A percentile compares a stretch with the other conserved stretches of the same genome.
These are phyloP conservation scores for Glossosoma conforme DNA, from an alignment of 1,140 invertebrate genomes.

Conservation along the genomic window DNA sequence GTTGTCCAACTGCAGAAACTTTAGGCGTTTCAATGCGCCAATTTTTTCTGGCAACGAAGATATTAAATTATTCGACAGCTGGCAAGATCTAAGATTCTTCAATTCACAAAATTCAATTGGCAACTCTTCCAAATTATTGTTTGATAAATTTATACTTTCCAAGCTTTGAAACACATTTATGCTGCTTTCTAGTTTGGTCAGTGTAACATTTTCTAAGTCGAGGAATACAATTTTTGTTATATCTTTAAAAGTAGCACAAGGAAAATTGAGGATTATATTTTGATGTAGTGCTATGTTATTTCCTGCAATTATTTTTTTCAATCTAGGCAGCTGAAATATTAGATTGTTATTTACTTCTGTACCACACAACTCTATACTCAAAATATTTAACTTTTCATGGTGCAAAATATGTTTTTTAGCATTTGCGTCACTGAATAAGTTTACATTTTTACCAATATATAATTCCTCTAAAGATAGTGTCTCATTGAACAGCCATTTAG, in stretches of 20 bases:
- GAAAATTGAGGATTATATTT: neutral
- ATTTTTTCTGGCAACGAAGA: slow-evolving; percentile 4
- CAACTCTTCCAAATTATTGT: slow-evolving; percentile 2
- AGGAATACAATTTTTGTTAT: too few relatives aligned
- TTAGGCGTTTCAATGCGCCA: slow-evolving; percentile 2
- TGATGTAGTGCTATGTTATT: too few relatives aligned
- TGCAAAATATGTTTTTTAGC: too few relatives aligned
- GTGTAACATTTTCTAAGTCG: too few relatives aligned
- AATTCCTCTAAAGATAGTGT: neutral
- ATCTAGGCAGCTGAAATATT: too few relatives aligned
- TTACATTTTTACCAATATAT: neutral
- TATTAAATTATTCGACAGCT: slow-evolving; percentile 16
- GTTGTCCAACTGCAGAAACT: slow-evolving; percentile 10
- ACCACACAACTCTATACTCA: too few relatives aligned
- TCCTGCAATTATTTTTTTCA: too few relatives aligned
- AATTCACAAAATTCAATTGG: slow-evolving; percentile 15
- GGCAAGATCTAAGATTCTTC: slow-evolving; percentile 7
- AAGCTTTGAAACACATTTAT: neutral
- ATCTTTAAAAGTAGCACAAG: too few relatives aligned
- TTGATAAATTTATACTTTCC: neutral
- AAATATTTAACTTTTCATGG: too few relatives aligned
- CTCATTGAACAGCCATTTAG: neutral
- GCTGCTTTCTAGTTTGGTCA: too few relatives aligned
- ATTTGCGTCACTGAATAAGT: too few relatives aligned
- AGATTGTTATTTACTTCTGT: too few relatives aligned